A percentile compares a stretch with the other conserved stretches of the same genome.
Evolutionary conservation across 2,113 vertebrate genomes (phyloP).

Genomic region (Sterna hirundo): DNA sequence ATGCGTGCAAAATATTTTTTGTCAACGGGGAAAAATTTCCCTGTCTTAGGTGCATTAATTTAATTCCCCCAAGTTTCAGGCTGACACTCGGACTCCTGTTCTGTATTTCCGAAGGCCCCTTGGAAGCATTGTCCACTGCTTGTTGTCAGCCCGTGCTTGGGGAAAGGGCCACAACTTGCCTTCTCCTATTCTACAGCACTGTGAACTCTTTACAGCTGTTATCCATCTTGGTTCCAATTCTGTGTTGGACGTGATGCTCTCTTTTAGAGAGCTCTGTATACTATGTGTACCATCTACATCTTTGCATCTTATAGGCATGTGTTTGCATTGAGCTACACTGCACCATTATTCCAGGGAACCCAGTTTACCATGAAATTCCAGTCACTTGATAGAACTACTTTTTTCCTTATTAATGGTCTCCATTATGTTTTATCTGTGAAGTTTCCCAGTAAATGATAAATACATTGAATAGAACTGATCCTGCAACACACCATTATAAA

Average conservation of each 20-base stretch:
- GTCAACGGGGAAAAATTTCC: neutral
- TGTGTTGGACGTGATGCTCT: neutral
- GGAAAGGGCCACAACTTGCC: neutral
- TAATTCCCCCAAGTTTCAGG: neutral
- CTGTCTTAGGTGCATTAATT: neutral
- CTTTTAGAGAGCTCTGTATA: neutral
- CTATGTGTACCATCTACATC: neutral
- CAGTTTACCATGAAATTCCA: neutral
- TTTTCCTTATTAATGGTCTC: neutral
- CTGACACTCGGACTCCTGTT: neutral
- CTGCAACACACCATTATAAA: neutral
- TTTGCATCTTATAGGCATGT: neutral
- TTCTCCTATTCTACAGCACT: neutral
- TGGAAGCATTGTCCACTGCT: neutral
- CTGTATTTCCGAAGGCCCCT: neutral
- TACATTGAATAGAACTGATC: neutral
- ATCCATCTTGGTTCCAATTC: neutral
- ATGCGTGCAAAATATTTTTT: neutral
- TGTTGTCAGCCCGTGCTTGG: neutral
- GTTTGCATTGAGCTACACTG: neutral
- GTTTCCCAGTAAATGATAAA: conserved; percentile 23
- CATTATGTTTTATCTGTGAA: neutral
- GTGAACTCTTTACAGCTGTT: neutral
- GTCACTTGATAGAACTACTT: neutral
- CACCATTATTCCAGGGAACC: neutral